Conservation (phyloP, 2,113 vertebrate genomes). For the Pachyramphus minor region DNA sequence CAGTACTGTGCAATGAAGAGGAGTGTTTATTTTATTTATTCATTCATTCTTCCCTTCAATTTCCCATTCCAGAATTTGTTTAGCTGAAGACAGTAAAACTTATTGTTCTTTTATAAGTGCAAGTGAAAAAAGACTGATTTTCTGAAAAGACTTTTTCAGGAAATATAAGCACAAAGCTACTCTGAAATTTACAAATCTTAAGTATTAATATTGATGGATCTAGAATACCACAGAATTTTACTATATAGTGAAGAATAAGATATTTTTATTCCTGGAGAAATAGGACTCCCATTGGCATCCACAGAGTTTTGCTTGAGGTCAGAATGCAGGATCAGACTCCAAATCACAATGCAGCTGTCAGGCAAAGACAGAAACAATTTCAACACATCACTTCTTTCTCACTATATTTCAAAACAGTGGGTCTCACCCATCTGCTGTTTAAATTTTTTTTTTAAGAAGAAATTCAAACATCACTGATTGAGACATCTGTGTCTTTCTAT, state of each 20-base stretch:
- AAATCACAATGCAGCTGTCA: not conserved
- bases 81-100: not conserved
- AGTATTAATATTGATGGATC: not conserved
- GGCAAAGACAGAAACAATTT: not conserved
- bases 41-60: not conserved
- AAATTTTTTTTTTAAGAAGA: constrained; percentile 45
- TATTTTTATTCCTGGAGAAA: not conserved
- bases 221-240: not conserved
- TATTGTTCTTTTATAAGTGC: not conserved
- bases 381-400: not conserved
- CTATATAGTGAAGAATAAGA: not conserved
- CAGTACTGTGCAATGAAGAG: not conserved
- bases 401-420: constrained; percentile 7
- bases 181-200: not conserved
- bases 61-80: not conserved
- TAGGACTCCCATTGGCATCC: not conserved
- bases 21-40: not conserved
- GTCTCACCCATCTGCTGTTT: constrained; percentile 1
- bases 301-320: not conserved
- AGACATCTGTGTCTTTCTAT: constrained; percentile 41
- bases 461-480: constrained; percentile 26
- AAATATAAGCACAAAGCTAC: not conserved
- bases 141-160: not conserved
- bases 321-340: not conserved
- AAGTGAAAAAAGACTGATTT: not conserved